Evolutionary conservation across 2,113 vertebrate genomes (phyloP).

Genomic region (Gymnobelideus leadbeateri): DNA sequence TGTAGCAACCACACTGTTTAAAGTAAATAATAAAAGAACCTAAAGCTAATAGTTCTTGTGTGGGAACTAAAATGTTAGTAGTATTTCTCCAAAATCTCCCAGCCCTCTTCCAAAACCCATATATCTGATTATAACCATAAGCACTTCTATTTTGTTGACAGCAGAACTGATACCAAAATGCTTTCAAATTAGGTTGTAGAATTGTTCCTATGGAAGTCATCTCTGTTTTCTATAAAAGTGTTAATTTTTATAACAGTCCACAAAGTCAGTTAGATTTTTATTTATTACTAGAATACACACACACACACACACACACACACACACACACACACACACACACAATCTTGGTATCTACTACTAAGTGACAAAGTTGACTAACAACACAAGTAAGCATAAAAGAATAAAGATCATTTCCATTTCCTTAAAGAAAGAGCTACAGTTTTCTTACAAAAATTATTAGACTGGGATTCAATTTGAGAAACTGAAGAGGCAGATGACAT

Average conservation of each 20-base stretch:
- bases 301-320: no score
- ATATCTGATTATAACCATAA: neutral
- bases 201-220: neutral
- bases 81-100: neutral
- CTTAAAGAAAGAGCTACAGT: no score
- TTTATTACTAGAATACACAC: no score
- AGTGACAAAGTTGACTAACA: no score
- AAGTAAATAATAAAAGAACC: no score
- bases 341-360: no score
- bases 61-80: neutral
- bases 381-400: no score
- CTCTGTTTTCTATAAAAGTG: neutral
- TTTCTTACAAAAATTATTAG: no score
- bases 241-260: neutral
- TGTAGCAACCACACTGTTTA: neutral
- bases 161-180: neutral
- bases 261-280: neutral
- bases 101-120: neutral
- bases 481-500: no score
- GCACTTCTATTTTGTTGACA: neutral
- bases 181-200: neutral
- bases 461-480: no score
- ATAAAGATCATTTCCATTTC: no score
- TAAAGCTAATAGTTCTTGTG: neutral
- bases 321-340: no score